Conservation (phyloP, 2,888 invertebrate species). For the Choristoneura rosaceana region DNA sequence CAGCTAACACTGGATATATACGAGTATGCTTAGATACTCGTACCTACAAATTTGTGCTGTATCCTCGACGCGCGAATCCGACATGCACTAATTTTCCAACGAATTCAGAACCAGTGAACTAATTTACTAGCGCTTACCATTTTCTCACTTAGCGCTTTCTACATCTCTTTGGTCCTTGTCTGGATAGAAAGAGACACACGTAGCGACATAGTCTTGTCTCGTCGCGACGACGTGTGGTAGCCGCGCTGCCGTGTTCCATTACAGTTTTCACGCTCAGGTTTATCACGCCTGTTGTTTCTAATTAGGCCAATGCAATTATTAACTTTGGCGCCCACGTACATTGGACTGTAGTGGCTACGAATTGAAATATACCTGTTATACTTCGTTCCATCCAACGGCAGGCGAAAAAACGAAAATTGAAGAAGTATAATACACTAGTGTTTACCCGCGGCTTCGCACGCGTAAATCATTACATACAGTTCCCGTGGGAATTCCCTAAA, state of each 20-base stretch:
- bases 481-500: no score
- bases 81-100: no score
- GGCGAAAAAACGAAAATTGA: no score
- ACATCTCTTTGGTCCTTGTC: background rate
- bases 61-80: no score
- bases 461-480: no score
- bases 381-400: no score
- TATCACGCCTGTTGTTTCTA: slow-evolving; percentile 49
- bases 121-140: background rate
- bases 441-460: no score
- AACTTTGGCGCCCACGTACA: background rate
- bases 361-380: no score
- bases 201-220: background rate
- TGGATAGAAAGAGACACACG: background rate
- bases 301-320: slow-evolving; percentile 47
- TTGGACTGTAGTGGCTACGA: background rate
- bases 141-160: background rate
- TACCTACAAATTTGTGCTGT: no score
- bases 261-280: slow-evolving; percentile 1
- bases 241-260: background rate
- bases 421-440: no score
- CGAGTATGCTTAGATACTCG: no score
- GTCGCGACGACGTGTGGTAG: background rate
- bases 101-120: background rate
- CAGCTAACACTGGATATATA: no score